These are phyloP conservation scores for Tarsius wallacei DNA, from an alignment of 2,797 vertebrate genomes.

Conservation along the genomic window DNA sequence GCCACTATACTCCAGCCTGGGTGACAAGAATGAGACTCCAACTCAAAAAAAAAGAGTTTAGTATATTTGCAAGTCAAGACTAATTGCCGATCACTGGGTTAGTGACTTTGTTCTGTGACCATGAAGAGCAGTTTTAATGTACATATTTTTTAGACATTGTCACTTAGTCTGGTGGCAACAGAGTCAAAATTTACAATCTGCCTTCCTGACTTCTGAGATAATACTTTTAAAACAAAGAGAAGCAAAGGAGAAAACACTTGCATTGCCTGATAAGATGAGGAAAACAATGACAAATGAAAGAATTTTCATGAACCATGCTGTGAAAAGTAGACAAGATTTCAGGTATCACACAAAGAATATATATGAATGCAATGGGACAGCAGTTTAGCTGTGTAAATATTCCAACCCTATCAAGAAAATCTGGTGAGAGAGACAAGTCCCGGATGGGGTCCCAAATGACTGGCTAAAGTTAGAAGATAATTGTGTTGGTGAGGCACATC, in stretches of 20 bases:
- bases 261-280: neutral
- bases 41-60: too few species aligned
- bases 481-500: neutral
- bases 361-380: too few species aligned
- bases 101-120: neutral
- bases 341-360: neutral
- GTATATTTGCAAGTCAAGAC: neutral
- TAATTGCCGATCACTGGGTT: neutral
- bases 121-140: neutral
- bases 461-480: neutral
- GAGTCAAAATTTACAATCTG: neutral
- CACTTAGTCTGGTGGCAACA: neutral
- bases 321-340: neutral
- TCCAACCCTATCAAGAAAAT: neutral
- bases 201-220: neutral
- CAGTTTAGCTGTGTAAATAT: neutral
- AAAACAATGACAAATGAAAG: neutral
- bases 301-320: neutral
- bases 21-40: too few species aligned
- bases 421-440: neutral
- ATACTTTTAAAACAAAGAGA: neutral
- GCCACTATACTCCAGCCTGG: too few species aligned
- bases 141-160: neutral
- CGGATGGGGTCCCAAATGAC: neutral
- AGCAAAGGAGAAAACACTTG: neutral